These are phyloP conservation scores for Paracanthobrama guichenoti DNA, from an alignment of 2,113 vertebrate genomes.

Conservation along the genomic window DNA sequence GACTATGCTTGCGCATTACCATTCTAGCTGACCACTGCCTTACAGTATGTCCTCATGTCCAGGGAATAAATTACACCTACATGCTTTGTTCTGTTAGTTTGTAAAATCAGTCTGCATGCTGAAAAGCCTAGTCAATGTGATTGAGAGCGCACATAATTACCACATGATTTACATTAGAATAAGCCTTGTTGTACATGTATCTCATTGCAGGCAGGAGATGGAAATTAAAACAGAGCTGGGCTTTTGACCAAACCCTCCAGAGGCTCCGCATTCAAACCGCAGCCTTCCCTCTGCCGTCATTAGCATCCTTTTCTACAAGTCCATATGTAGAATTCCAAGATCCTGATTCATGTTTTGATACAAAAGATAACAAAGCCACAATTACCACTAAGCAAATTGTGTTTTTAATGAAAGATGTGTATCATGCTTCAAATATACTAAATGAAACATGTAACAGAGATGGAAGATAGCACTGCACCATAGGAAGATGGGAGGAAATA, in stretches of 20 bases:
- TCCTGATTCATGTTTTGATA: neutral
- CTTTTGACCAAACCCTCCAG: conserved; percentile 37
- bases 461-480: neutral
- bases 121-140: conserved; percentile 27
- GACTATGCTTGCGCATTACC: neutral
- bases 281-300: neutral
- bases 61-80: conserved; percentile 36
- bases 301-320: conserved; percentile 14
- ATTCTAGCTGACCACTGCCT: neutral
- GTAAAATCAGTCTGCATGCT: conserved; percentile 3
- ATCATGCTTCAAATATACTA: neutral
- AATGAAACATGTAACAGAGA: neutral
- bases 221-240: conserved; percentile 39
- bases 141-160: conserved; percentile 47
- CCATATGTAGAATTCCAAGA: conserved; percentile 11
- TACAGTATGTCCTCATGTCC: neutral
- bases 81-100: conserved; percentile 26
- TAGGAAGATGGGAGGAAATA: neutral
- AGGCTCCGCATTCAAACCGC: conserved; percentile 25
- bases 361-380: neutral
- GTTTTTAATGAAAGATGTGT: conserved; percentile 2
- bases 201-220: conserved; percentile 36
- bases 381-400: conserved; percentile 1
- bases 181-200: conserved; percentile 44
- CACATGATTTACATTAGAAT: conserved; percentile 55